These are phyloP conservation scores for Epinotia bilunana DNA, from an alignment of 2,888 invertebrate genomes.

Conservation along the genomic window DNA sequence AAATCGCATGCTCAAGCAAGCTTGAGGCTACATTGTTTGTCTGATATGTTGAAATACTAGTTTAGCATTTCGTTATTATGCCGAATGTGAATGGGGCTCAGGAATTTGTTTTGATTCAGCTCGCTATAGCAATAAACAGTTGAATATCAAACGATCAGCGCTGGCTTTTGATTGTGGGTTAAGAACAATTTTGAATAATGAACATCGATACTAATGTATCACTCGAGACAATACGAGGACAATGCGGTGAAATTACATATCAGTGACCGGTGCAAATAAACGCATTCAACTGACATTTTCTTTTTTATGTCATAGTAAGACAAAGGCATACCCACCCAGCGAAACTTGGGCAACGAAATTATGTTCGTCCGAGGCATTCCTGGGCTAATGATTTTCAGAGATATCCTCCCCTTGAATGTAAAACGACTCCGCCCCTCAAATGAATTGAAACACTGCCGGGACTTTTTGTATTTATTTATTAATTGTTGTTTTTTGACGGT, in stretches of 20 bases:
- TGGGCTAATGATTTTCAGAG: constrained; percentile 81
- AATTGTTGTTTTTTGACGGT: constrained; percentile 80
- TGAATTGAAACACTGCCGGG: constrained; percentile 82
- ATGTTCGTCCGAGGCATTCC: constrained; percentile 78
- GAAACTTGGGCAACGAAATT: constrained; percentile 72
- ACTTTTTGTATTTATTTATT: constrained; percentile 74
- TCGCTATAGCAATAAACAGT: constrained; percentile 8
- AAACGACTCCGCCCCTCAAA: constrained; percentile 80
- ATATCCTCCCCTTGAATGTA: constrained; percentile 84
- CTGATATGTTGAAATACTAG: constrained; percentile 17
- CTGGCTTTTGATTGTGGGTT: constrained; percentile 45
- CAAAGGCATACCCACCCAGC: constrained; percentile 81
- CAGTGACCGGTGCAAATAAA: constrained; percentile 74
- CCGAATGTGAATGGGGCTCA: constrained; percentile 15
- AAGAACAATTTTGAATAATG: constrained; percentile 68
- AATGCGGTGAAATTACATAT: constrained; percentile 74
- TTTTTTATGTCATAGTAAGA: constrained; percentile 73
- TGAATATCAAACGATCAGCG: constrained; percentile 22
- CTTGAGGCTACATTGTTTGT: neutral
- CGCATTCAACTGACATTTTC: constrained; percentile 76
- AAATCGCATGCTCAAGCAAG: neutral
- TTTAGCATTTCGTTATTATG: constrained; percentile 7
- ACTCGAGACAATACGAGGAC: constrained; percentile 70
- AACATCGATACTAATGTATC: constrained; percentile 67
- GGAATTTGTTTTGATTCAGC: constrained; percentile 15